phyloP scores from a whole-genome alignment of 1,140 invertebrate genomes.

The Zophobas morio region DNA sequence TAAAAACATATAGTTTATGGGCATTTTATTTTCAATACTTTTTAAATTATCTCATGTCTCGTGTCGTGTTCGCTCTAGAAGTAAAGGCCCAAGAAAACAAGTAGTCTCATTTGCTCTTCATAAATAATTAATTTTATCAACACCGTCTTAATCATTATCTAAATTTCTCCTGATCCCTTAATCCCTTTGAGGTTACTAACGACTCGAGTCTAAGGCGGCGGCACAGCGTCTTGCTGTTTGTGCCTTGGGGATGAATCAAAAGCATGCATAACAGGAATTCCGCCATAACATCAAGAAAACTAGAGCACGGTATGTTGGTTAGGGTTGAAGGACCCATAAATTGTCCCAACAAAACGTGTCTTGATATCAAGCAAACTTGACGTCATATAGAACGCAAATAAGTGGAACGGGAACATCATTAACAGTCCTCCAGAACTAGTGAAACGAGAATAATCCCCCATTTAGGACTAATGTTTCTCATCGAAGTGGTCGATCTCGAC shows the following conservation, averaged over 20 bases:
- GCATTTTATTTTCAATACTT: too few relatives aligned
- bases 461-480: slow-evolving; percentile 22
- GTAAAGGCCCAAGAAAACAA: too few relatives aligned
- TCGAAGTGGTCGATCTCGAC: slow-evolving; percentile 15
- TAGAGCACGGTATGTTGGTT: slow-evolving; percentile 17
- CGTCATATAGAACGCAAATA: slow-evolving; percentile 11
- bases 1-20: too few relatives aligned
- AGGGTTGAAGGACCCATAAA: slow-evolving; percentile 31
- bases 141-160: slow-evolving; percentile 26
- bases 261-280: slow-evolving; percentile 42
- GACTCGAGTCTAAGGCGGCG: slow-evolving; percentile 9
- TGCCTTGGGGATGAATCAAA: slow-evolving; percentile 36
- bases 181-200: slow-evolving; percentile 36
- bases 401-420: slow-evolving; percentile 22
- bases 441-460: slow-evolving; percentile 7
- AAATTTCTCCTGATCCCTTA: slow-evolving; percentile 30
- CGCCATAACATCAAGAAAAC: slow-evolving; percentile 8
- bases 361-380: slow-evolving; percentile 10
- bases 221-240: slow-evolving; percentile 1
- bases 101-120: background rate
- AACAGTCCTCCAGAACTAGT: slow-evolving; percentile 1
- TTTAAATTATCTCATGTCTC: too few relatives aligned
- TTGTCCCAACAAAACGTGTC: slow-evolving; percentile 25
- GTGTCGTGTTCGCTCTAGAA: too few relatives aligned
- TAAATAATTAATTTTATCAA: slow-evolving; percentile 35